Evolutionary conservation across 2,888 invertebrate species (phyloP), one percentile per base, ranked within the genome.

Genomic region (Epinotia bilunana): DNA sequence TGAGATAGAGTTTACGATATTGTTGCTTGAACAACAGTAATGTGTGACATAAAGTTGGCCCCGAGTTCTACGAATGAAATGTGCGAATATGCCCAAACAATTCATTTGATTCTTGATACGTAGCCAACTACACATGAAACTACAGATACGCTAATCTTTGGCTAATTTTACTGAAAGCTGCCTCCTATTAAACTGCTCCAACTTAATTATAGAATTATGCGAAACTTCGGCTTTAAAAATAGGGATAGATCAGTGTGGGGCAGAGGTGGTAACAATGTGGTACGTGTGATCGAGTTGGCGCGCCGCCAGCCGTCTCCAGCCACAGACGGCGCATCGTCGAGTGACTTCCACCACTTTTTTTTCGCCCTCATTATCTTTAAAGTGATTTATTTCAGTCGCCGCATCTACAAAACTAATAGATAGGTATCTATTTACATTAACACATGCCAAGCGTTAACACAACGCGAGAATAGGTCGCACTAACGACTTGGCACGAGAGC

Each of bases 331-430:
- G 86, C 87, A 91, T 86, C 87, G 90, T 89, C 89, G 88, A 91
- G 84, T 88, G 87, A 90, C 86, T 89, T 88, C 89, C 89, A 88
- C 86, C 86, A 86, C 89, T 92, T 91, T 92, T 93, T 93, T 93
- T 92, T 91, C 86, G 91, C 87, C 87, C 91, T 92, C 92, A 92
- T 94, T 94, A 94, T 93, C 90, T 90, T 87, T 87, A 85, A 88
- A 92, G 90, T 90, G 91, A 92, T 93, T 92, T 92, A 94, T 94
- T 93, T 92, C 87, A 80, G 88, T 85, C 86, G 80, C 81, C 81
- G 83, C 85, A 84, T 67, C 67, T 83, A 86, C 84, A 65, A 71
- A 71, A 75, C 72, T 75, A 75, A 67, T 72, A 75, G 75, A 75
- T 72, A 75, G 75, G 75, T 75, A 75, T 75, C 84, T 87, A 87